These are phyloP conservation scores for Hydractinia symbiolongicarpus DNA, from an alignment of 30 jellyfish, hydroid and myxozoan species.

Conservation along the genomic window DNA sequence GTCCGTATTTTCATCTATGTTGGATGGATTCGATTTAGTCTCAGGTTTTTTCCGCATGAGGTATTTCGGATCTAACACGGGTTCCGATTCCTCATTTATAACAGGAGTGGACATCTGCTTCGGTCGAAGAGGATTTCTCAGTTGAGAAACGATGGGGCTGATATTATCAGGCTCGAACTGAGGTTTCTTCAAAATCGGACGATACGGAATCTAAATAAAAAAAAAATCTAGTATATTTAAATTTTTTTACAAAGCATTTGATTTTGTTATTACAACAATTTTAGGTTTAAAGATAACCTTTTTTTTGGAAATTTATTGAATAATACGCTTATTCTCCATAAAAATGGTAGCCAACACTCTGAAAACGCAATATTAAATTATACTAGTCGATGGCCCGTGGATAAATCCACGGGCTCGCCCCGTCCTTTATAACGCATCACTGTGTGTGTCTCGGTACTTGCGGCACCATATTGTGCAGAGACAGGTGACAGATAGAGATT, in stretches of 20 bases:
- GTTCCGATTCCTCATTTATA: background rate
- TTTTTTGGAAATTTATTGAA: too few species aligned
- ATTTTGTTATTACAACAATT: background rate
- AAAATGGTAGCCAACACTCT: too few species aligned
- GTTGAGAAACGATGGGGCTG: constrained; percentile 28
- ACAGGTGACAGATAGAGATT: too few species aligned
- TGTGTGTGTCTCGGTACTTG: too few species aligned
- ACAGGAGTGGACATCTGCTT: constrained; percentile 32
- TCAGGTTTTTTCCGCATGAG: constrained; percentile 26
- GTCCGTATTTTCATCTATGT: constrained; percentile 14
- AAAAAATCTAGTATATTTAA: background rate
- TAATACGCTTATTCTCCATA: too few species aligned
- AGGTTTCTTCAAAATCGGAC: constrained; percentile 35
- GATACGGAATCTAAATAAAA: constrained; percentile 11
- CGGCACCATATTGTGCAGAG: too few species aligned
- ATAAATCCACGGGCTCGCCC: too few species aligned
- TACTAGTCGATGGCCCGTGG: too few species aligned
- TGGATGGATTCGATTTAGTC: background rate
- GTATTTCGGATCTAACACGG: constrained; percentile 26
- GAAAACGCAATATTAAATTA: too few species aligned
- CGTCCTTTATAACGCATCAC: too few species aligned
- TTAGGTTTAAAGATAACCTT: too few species aligned
- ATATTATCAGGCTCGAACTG: constrained; percentile 32
- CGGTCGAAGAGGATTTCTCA: constrained; percentile 16
- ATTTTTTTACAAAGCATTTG: too few species aligned